Base-by-base conservation (phyloP, 1,140 invertebrate genomes). In the Drosophila hydei region DNA sequence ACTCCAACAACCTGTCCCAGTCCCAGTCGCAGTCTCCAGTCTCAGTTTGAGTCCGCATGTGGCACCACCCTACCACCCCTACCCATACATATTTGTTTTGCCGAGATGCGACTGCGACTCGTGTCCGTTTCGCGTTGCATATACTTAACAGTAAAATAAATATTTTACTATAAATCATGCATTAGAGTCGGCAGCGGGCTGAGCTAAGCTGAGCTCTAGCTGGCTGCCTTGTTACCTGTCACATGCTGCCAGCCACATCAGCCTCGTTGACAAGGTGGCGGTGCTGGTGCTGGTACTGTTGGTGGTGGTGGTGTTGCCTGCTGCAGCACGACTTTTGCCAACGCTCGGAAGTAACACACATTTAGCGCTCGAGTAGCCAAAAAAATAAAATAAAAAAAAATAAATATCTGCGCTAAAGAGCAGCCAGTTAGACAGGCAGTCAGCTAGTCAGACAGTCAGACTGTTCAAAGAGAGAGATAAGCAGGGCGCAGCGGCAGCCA, bases 81-180 rank as follows among this genome's bases (percentile, higher is more conserved):
- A 7, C 21, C 12, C 16, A 0, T 2, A 43, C 23, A 21, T 33
- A 12, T 2, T 21, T 7, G 16, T 40, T 18, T 19, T 43, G 16
- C 25, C 3, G 52, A 33, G 48, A 52, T 54, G 23, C 43, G 2
- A 51, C 52, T 54, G 55, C 36, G 55, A 62, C 70, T 55, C 55
- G 63, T 73, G 64, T 61, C 58, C 54, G 45, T 25, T 61, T 21
- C 23, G 14, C 59, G 75, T 56, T 65, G 83, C 78, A 75, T 88
- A 69, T 88, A 87, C 83, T 87, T 87, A 87, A 87, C 83, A 87
- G 83, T 87, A 87, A 87, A 85, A 87, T 87, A 87, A 87, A 87
- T 87, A 87, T 87, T 87, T 87, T 88, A 88, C 83, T 87, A 87
- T 87, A 87, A 87, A 87, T 87, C 83, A 87, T 87, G 83, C 83